Percentiles rank a stretch among this genome's conserved stretches.
These are phyloP conservation scores for Himalopsyche kuldschensis DNA, from an alignment of 2,888 invertebrate species.

Conservation along the genomic window DNA sequence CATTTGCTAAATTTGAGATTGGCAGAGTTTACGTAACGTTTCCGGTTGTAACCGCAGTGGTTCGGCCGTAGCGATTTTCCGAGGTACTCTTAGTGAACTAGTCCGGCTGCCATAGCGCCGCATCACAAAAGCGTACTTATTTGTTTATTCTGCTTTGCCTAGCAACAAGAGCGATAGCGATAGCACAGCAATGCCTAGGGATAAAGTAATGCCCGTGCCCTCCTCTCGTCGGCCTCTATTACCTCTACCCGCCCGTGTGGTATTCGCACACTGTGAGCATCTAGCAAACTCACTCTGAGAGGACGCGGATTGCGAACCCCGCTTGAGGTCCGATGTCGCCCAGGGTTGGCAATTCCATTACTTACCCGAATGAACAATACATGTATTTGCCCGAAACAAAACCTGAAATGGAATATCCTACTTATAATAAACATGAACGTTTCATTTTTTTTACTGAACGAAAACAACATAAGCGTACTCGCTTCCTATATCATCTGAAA, in stretches of 20 bases:
- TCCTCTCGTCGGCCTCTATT: neutral
- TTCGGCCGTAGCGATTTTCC: neutral
- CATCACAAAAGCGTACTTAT: neutral
- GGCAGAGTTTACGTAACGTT: neutral
- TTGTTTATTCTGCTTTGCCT: neutral
- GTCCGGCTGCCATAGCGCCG: neutral
- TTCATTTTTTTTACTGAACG: too few species aligned
- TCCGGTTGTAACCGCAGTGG: neutral
- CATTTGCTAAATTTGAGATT: neutral
- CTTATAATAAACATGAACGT: too few species aligned
- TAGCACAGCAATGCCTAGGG: neutral
- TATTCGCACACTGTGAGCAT: neutral
- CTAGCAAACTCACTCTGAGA: neutral
- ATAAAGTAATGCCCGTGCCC: neutral
- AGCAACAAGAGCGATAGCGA: slow-evolving; percentile 1
- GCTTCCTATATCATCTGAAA: too few species aligned
- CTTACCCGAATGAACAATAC: neutral
- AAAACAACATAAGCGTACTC: too few species aligned
- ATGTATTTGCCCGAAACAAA: too few species aligned
- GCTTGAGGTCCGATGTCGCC: neutral
- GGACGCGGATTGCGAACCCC: neutral
- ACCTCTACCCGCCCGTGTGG: neutral
- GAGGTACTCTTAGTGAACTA: neutral
- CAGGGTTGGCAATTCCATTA: neutral
- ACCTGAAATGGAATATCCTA: too few species aligned